phyloP scores from a whole-genome alignment of 2,113 vertebrate genomes.

The Pluvialis apricaria region DNA sequence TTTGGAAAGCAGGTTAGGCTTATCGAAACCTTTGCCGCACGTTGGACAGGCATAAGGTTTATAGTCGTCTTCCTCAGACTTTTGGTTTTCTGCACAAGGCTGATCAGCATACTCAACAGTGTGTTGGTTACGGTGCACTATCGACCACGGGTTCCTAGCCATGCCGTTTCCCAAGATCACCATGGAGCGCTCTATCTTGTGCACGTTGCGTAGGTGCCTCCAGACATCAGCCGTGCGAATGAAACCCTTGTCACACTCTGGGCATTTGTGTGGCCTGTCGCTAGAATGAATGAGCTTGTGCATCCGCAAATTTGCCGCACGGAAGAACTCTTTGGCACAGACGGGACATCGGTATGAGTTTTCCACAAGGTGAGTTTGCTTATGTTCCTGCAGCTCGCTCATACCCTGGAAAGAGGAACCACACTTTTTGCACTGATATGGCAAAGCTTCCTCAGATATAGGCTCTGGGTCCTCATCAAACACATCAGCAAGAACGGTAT shows the following conservation, averaged over 20 bases:
- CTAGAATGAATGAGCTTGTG: conserved; percentile 57
- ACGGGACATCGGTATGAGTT: not conserved
- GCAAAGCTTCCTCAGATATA: not conserved
- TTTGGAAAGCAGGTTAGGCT: conserved; percentile 60
- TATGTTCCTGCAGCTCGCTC: not conserved
- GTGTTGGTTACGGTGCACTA: not conserved
- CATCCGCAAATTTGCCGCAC: conserved; percentile 20
- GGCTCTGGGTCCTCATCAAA: not conserved
- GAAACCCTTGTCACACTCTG: conserved; percentile 61
- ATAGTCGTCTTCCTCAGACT: not conserved
- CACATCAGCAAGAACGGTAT: not conserved
- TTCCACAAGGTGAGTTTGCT: not conserved
- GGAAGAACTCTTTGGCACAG: conserved; percentile 57
- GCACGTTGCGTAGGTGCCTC: conserved; percentile 23
- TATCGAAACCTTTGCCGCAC: conserved; percentile 11
- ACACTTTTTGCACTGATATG: not conserved
- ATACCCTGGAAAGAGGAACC: not conserved
- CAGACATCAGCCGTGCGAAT: conserved; percentile 44
- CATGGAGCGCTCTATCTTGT: conserved; percentile 57
- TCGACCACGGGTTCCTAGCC: conserved; percentile 26
- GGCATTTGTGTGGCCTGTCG: conserved; percentile 38
- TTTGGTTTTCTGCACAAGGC: not conserved
- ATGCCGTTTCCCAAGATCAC: not conserved
- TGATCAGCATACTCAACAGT: accelerated
- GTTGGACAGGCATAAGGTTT: not conserved